Base-by-base conservation (phyloP, 2,797 vertebrate species). In the Darevskia mixta region DNA sequence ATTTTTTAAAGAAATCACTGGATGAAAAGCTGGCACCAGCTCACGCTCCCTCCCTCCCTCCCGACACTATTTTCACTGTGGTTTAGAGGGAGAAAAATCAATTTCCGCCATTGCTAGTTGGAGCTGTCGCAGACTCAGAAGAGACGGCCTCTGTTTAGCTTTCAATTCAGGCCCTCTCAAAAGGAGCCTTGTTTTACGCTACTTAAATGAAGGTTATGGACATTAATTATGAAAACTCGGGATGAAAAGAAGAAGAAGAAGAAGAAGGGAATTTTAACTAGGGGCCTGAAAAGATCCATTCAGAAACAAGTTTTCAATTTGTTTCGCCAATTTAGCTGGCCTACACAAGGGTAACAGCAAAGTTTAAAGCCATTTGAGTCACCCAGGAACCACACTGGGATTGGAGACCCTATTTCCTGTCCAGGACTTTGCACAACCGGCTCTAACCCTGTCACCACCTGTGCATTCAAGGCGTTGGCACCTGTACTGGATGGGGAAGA, bases 81-180 rank as follows among this genome's bases (percentile, higher is more conserved):
- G n/a, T 88, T 78, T 55, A 49, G 43, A 38, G n/a, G 41, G 29
- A 69, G 75, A 58, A 78, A 73, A 85, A 85, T 80, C 49, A 55
- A 38, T 80, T 85, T 73, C 17, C 17, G 49, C 25, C 35, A 18
- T 17, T 73, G 49, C 69, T 45, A 55, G 55, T 69, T 35, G 41
- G 13, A 61, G 35, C 8, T 13, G 38, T 27, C 43, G 38, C 20
- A 20, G 78, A 66, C 4, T 15, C 64, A 58, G 32, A 45, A 45
- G 43, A 76, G 13, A 66, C 1, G 2, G 35, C 11, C 64, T 72
- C 58, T 41, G 58, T 72, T 85, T 89, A 9, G 29, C 23, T 29
- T 85, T 85, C 77, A 72, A 66, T 43, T 79, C 55, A 41, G 18
- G 29, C 29, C 73, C 67, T 84, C 38, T 49, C 13, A 85, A 61